These are phyloP conservation scores for Microctenopoma lineatum DNA, from an alignment of 2,797 vertebrate genomes.

Conservation along the genomic window DNA sequence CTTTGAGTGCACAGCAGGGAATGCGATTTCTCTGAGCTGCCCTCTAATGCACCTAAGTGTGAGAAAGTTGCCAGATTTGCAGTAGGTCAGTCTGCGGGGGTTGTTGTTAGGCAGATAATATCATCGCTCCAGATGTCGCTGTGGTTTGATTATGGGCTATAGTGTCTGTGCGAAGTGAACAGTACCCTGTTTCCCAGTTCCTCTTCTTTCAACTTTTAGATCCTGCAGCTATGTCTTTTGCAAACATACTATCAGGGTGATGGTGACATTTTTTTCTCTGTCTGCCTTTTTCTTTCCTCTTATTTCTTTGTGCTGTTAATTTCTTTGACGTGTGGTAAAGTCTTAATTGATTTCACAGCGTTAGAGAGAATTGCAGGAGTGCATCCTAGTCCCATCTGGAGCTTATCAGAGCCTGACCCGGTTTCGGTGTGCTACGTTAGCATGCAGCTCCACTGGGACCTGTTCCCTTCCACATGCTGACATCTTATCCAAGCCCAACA, in stretches of 20 bases:
- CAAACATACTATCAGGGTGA: background rate
- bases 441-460: slow-evolving; percentile 75
- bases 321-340: slow-evolving; percentile 51
- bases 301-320: slow-evolving; percentile 11
- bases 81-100: slow-evolving; percentile 84
- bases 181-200: background rate
- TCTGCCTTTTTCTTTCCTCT: slow-evolving; percentile 17
- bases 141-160: slow-evolving; percentile 50
- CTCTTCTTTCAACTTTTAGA: slow-evolving; percentile 17
- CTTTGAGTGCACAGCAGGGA: slow-evolving; percentile 81
- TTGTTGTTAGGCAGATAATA: slow-evolving; percentile 84
- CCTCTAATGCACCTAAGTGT: slow-evolving; percentile 77
- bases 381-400: slow-evolving; percentile 78
- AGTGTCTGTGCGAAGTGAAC: slow-evolving; percentile 22
- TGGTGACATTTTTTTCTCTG: background rate
- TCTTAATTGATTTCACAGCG: slow-evolving; percentile 78
- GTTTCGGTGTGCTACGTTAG: slow-evolving; percentile 71
- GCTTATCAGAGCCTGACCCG: slow-evolving; percentile 81
- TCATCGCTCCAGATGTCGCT: slow-evolving; percentile 58
- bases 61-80: slow-evolving; percentile 85
- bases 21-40: slow-evolving; percentile 79
- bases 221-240: slow-evolving; percentile 5
- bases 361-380: slow-evolving; percentile 68
- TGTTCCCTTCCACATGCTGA: slow-evolving; percentile 76
- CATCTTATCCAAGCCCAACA: slow-evolving; percentile 38